Base-by-base conservation (phyloP, 2,888 invertebrate genomes). In the Mechanitis mazaeus region DNA sequence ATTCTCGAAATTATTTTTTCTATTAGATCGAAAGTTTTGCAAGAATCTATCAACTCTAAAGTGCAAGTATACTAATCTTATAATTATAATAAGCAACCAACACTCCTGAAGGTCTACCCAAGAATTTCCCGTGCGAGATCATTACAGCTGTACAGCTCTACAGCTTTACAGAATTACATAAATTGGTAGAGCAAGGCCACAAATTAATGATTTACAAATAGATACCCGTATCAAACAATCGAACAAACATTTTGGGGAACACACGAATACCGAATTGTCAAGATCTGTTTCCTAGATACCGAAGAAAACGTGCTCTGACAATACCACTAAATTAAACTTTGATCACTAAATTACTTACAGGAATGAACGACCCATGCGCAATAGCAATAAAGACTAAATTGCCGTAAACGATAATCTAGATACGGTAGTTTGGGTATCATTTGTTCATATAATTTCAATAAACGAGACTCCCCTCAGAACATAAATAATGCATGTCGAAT, bases 401-500 rank as follows among this genome's bases (percentile, higher is more conserved):
- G 0, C 46, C 42, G 33, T 63, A 31, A 45, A 53, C 2, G 28
- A 6, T 33, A 45, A 56, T 35, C 20, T 54, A 64, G 55, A 56
- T 58, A 55, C 38, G 55, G 50, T 42, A 63, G 50, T 60, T 57
- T 56, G 45, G 54, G 56, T 64, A 75, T 75, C 77, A 78, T 81
- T 82, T 81, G 81, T 83, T 79, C 80, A 75, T 81, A 83, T 80
- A 79, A 85, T 87, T 85, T 87, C 86, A 86, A 88, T 86, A 85
- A 84, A 80, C 77, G 77, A 72, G 66, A 70, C 80, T 75, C 84
- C 86, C 85, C 77, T 71, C 67, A 64, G 73, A 77, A 78, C 75
- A 87, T 88, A 85, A 88, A 88, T 88, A 87, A 89, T 87, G 85
- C 81, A 85, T 85, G 85, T 84, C 82, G 81, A 85, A 86, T 85